Conservation (phyloP, 2,888 invertebrate species). For the Saturnia japonica region DNA sequence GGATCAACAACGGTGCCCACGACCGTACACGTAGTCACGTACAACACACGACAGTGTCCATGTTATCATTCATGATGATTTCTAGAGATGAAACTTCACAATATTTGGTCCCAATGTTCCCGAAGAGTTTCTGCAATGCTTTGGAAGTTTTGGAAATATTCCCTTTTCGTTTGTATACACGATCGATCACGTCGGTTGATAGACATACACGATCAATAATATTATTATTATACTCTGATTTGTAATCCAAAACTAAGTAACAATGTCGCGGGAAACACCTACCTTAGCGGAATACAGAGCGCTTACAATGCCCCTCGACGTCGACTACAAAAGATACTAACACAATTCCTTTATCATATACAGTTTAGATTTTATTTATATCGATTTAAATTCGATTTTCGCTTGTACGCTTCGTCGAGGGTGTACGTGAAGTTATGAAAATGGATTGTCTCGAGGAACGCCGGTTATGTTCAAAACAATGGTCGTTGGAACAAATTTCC, state of each 20-base stretch:
- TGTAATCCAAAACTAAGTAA: slow-evolving; percentile 55
- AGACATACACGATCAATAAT: neutral
- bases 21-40: too few relatives aligned
- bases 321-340: slow-evolving; percentile 34
- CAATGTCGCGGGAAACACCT: slow-evolving; percentile 63
- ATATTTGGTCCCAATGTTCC: too few relatives aligned
- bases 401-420: slow-evolving; percentile 24
- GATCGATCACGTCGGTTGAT: neutral
- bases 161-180: neutral
- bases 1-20: too few relatives aligned
- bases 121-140: too few relatives aligned
- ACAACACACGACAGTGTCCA: too few relatives aligned
- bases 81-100: too few relatives aligned
- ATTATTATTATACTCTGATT: slow-evolving; percentile 8
- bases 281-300: slow-evolving; percentile 62
- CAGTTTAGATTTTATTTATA: slow-evolving; percentile 41
- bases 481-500: slow-evolving; percentile 66
- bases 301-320: slow-evolving; percentile 46
- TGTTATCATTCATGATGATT: too few relatives aligned
- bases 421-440: slow-evolving; percentile 52
- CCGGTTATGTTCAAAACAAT: slow-evolving; percentile 49
- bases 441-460: slow-evolving; percentile 39
- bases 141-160: neutral
- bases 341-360: slow-evolving; percentile 24
- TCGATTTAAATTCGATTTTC: slow-evolving; percentile 41